Conservation (phyloP, 92 coral and sea anemone species). For the Meandrina meandrites region DNA sequence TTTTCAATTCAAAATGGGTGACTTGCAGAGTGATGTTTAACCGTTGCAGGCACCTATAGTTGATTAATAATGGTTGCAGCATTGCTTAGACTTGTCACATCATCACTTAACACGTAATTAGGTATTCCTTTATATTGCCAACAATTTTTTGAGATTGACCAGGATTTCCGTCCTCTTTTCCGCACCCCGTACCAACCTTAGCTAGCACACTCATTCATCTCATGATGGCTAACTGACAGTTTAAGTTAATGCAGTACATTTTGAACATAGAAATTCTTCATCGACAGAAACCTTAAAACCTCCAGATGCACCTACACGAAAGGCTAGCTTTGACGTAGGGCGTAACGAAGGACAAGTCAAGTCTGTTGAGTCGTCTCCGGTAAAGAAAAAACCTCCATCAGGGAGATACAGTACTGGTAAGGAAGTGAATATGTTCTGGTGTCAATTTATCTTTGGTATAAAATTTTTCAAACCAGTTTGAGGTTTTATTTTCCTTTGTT, state of each 20-base stretch:
- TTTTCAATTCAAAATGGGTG: background rate
- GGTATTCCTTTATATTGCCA: no score
- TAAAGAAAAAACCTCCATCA: constrained; percentile 21
- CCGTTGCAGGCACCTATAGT: background rate
- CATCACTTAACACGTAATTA: background rate
- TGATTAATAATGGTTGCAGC: background rate
- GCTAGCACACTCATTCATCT: no score
- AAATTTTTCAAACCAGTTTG: no score
- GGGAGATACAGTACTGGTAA: constrained; percentile 35
- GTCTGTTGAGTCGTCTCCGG: constrained; percentile 41
- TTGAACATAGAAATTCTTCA: background rate
- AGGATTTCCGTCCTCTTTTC: no score
- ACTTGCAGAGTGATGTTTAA: background rate
- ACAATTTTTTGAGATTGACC: no score
- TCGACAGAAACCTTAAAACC: constrained; percentile 37
- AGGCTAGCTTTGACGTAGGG: constrained; percentile 5
- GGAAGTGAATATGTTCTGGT: background rate
- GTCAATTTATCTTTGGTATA: no score
- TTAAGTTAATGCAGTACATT: background rate
- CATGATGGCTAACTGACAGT: no score
- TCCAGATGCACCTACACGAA: constrained; percentile 49
- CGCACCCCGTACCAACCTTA: no score
- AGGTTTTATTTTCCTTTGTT: no score
- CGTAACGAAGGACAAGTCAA: constrained; percentile 1
- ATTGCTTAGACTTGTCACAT: background rate